Evolutionary conservation across 1,140 invertebrate genomes (phyloP).

Genomic region (Euura lappo): DNA sequence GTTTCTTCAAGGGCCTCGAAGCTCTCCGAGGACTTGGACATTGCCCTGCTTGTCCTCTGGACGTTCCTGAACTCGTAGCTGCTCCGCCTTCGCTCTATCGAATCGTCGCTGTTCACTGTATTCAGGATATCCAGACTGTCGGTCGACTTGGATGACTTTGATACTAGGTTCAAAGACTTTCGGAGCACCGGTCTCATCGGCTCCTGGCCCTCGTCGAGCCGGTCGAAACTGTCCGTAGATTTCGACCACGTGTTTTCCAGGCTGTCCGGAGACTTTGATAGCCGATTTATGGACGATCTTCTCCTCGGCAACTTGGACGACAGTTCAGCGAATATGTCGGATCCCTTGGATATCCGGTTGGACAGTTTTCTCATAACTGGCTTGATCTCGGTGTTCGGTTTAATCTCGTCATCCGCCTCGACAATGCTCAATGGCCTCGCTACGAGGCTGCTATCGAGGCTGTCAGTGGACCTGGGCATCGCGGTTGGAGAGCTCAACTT

Average conservation of each 20-base stretch:
- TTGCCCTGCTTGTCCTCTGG: conserved; percentile 28
- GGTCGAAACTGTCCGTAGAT: conserved; percentile 48
- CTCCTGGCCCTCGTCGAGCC: conserved; percentile 39
- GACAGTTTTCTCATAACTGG: conserved; percentile 33
- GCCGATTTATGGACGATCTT: conserved; percentile 39
- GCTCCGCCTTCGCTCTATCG: conserved; percentile 47
- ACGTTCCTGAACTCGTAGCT: conserved; percentile 43
- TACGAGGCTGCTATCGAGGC: conserved; percentile 38
- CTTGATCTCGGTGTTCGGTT: conserved; percentile 26
- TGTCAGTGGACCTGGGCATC: conserved; percentile 52
- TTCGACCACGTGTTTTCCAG: conserved; percentile 45
- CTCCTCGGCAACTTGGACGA: conserved; percentile 38
- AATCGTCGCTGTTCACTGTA: conserved; percentile 40
- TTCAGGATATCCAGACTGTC: conserved; percentile 48
- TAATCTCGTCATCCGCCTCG: conserved; percentile 17
- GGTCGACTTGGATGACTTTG: conserved; percentile 50
- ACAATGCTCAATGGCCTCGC: conserved; percentile 29
- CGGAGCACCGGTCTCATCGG: conserved; percentile 28
- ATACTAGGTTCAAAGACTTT: conserved; percentile 34
- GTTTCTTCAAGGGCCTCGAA: conserved; percentile 43
- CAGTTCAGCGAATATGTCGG: conserved; percentile 44
- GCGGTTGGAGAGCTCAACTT: conserved; percentile 39
- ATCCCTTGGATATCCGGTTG: conserved; percentile 38
- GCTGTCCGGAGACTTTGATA: conserved; percentile 52
- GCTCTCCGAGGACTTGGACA: conserved; percentile 55